Conservation (phyloP, 2,888 invertebrate genomes). For the Ochropacha duplaris region DNA sequence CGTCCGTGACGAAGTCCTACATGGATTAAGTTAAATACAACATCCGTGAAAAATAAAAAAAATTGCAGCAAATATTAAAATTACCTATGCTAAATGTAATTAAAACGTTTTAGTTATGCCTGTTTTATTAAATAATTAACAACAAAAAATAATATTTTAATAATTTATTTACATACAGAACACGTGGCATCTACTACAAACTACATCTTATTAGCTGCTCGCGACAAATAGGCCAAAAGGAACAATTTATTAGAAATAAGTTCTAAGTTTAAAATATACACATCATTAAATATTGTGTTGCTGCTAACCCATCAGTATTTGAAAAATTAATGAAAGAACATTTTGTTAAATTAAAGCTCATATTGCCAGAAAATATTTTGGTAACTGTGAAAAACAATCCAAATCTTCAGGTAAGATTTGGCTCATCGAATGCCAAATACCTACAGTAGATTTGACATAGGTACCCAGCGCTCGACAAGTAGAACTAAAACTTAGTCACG, state of each 20-base stretch:
- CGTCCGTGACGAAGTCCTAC: too few relatives aligned
- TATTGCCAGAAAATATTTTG: background rate
- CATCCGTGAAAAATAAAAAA: slow-evolving; percentile 6
- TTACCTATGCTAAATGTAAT: slow-evolving; percentile 22
- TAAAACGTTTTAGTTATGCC: slow-evolving; percentile 28
- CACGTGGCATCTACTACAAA: too few relatives aligned
- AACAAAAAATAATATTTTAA: background rate
- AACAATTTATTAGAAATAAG: background rate
- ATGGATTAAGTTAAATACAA: background rate
- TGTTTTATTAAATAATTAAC: slow-evolving; percentile 14
- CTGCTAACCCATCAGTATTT: background rate
- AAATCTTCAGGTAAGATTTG: background rate
- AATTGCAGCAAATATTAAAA: slow-evolving; percentile 10
- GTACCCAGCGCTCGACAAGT: background rate
- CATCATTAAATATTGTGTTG: background rate
- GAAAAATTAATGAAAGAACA: background rate
- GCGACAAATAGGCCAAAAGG: too few relatives aligned
- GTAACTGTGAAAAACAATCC: background rate
- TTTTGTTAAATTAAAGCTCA: background rate
- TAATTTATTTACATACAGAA: background rate
- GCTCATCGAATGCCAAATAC: background rate
- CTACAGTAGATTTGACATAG: background rate
- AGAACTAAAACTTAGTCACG: too few relatives aligned
- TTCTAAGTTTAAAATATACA: background rate
- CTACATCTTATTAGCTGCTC: too few relatives aligned